A percentile compares a stretch with the other conserved stretches of the same genome.
These are phyloP conservation scores for Zootermopsis nevadensis DNA, from an alignment of 2,888 invertebrate genomes.

Conservation along the genomic window DNA sequence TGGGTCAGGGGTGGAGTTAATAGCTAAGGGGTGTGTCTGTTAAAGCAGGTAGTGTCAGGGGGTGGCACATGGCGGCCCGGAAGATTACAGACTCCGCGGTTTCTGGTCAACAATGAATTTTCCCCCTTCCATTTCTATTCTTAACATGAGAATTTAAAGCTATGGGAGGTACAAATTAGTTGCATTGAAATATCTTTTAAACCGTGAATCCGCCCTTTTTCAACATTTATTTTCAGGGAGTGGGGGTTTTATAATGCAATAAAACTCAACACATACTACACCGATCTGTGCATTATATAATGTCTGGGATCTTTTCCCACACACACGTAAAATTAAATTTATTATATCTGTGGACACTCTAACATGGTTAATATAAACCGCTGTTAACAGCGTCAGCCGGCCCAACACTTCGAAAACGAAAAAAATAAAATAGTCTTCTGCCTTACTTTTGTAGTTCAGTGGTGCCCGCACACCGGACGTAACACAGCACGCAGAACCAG, in stretches of 20 bases:
- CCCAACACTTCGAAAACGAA: too few relatives aligned
- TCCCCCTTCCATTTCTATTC: slow-evolving; percentile 11
- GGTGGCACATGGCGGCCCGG: slow-evolving; percentile 5
- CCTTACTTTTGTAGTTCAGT: too few relatives aligned
- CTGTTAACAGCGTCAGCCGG: too few relatives aligned
- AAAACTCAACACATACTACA: not conserved
- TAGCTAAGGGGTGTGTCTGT: slow-evolving; percentile 36
- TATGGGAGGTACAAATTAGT: slow-evolving; percentile 20
- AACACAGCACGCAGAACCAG: too few relatives aligned
- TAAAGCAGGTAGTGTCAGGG: slow-evolving; percentile 10
- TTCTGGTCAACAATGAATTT: slow-evolving; percentile 38
- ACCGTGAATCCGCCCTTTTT: slow-evolving; percentile 32
- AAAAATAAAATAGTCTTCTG: too few relatives aligned
- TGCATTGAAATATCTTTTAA: slow-evolving; percentile 20
- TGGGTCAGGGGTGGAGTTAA: slow-evolving; percentile 17
- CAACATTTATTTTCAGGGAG: slow-evolving; percentile 19
- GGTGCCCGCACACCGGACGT: too few relatives aligned
- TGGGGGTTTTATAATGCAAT: not conserved
- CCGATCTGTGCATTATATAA: not conserved
- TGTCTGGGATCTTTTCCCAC: too few relatives aligned
- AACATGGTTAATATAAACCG: too few relatives aligned
- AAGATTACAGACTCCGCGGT: slow-evolving; percentile 29
- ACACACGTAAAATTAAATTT: too few relatives aligned
- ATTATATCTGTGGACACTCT: too few relatives aligned
- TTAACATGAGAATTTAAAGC: not conserved